Base-by-base conservation (phyloP, 2,113 vertebrate genomes). In the Daboia siamensis region DNA sequence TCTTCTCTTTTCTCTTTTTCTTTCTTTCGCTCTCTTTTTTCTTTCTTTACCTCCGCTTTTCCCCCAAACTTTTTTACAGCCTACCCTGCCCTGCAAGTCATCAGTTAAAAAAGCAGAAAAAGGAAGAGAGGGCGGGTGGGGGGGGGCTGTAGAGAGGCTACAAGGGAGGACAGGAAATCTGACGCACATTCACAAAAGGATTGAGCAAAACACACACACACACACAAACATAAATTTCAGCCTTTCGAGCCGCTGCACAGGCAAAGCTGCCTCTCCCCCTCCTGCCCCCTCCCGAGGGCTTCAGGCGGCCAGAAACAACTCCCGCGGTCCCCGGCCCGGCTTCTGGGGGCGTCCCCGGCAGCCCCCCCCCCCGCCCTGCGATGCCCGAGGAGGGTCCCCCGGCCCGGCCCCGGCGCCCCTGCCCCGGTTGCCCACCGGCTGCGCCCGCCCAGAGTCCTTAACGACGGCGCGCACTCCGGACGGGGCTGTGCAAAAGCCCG, bases 121-220 rank as follows among this genome's bases (percentile, higher is more conserved):
- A 64, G 56, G 86, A 88, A 89, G 90, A 55, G 46, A 3, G 55
- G 33, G 46, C 11, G 85, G 24, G 20, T 29, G 39, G 52, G 48
- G 91, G 15, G 29, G 51, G 57, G n/a, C 5, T 12, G 21, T 12
- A 33, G 51, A 46, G 55, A 86, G 44, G 29, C 21, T 44, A 52
- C 11, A 48, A 48, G 23, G 24, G 88, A 88, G 86, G 39, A 90
- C 91, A 90, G 89, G 93, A 92, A 90, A 92, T 48, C 88, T 87
- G 80, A 92, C 84, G 54, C 87, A 61, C 21, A 44, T 80, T 54
- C 88, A 21, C 86, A 33, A 91, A 91, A 87, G 90, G 59, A 21
- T 4, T 29, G 21, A 13, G 15, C 1, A 29, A 59, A 5, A 61
- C 6, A 6, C 88, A 12, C 61, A 69, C 4, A 46, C 44, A 13